These are phyloP conservation scores for Drusus annulatus DNA, from an alignment of 1,140 invertebrate genomes.

Conservation along the genomic window DNA sequence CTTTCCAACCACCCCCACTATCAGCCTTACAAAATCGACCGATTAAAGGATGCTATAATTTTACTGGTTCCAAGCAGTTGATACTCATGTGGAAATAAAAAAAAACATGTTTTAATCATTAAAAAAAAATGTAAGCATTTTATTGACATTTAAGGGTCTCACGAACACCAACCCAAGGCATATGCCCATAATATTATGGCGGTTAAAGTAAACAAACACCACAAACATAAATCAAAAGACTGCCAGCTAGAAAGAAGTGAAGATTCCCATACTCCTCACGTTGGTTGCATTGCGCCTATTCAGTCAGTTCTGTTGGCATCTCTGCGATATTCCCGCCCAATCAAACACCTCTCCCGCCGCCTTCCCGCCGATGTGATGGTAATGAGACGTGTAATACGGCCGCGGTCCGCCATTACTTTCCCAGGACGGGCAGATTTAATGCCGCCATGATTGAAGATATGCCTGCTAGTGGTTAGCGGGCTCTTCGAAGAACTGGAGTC, in stretches of 20 bases:
- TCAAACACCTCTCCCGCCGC: conserved; percentile 16
- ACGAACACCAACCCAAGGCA: too few relatives aligned
- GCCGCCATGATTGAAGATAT: conserved; percentile 45
- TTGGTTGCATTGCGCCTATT: background rate
- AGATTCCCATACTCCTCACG: background rate
- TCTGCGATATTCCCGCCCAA: conserved; percentile 3
- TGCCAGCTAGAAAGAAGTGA: background rate
- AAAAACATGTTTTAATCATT: too few relatives aligned
- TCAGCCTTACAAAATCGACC: too few relatives aligned
- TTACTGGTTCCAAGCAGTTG: too few relatives aligned
- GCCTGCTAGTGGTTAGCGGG: conserved; percentile 15
- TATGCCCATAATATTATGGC: too few relatives aligned
- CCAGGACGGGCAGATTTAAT: conserved; percentile 44
- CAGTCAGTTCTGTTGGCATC: background rate
- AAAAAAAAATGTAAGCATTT: too few relatives aligned
- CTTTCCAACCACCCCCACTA: too few relatives aligned
- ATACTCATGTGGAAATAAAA: too few relatives aligned
- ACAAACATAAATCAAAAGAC: too few relatives aligned
- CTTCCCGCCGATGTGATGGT: conserved; percentile 16
- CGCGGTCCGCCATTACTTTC: conserved; percentile 32
- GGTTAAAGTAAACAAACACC: too few relatives aligned
- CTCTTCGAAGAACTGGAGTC: background rate
- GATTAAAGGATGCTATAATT: too few relatives aligned
- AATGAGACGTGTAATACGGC: conserved; percentile 44
- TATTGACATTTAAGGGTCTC: too few relatives aligned